phyloP scores from a whole-genome alignment of 2,113 vertebrate species.

The Ceuthmochares aereus region DNA sequence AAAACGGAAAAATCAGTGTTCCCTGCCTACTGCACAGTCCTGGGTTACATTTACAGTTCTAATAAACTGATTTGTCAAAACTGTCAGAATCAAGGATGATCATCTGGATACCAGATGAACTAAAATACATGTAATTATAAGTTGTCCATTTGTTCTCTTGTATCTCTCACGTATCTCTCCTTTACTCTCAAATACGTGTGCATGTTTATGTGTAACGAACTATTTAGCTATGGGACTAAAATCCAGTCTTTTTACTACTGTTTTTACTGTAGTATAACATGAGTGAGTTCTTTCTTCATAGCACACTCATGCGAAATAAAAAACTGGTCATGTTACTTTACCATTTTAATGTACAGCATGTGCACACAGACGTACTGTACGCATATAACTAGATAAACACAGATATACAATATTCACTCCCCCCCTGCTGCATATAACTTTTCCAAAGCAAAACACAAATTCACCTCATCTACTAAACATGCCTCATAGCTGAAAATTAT shows the following conservation, averaged over 20 bases:
- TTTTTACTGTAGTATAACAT: not conserved
- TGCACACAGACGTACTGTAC: not conserved
- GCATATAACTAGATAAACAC: not conserved
- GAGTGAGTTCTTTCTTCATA: not conserved
- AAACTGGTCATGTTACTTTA: not conserved
- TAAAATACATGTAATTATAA: slow-evolving; percentile 78
- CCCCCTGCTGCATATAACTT: accelerated
- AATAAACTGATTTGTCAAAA: slow-evolving; percentile 86
- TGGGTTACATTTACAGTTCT: slow-evolving; percentile 76
- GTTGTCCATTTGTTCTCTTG: slow-evolving; percentile 79
- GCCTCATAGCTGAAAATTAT: not conserved
- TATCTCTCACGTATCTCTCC: slow-evolving; percentile 74
- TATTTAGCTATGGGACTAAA: not conserved
- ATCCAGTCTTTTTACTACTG: not conserved
- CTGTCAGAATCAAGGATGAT: slow-evolving; percentile 78
- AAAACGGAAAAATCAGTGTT: slow-evolving; percentile 42
- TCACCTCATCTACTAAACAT: not conserved
- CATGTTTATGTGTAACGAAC: slow-evolving; percentile 53
- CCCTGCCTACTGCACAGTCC: slow-evolving; percentile 60
- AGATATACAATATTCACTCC: not conserved
- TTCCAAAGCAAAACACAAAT: not conserved
- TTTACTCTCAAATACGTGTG: slow-evolving; percentile 3
- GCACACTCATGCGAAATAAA: not conserved
- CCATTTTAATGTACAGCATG: not conserved
- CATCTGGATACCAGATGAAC: slow-evolving; percentile 83